phyloP scores from a whole-genome alignment of 2,888 invertebrate species.

The Netelia inedita region DNA sequence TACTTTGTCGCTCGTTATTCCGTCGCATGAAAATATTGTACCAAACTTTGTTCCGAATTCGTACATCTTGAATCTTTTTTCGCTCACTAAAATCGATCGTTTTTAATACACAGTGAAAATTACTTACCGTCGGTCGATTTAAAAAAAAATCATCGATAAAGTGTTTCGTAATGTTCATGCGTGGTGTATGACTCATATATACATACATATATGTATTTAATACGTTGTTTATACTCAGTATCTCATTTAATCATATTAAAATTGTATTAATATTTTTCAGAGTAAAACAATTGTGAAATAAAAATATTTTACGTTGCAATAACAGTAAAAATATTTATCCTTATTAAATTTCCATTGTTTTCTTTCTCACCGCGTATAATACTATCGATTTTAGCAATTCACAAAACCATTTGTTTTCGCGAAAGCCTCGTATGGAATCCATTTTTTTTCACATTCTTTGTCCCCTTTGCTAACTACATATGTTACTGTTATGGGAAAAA shows the following conservation, averaged over 20 bases:
- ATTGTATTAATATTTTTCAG: too few species aligned
- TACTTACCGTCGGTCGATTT: neutral
- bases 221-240: neutral
- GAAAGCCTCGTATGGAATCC: too few species aligned
- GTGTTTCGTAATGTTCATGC: neutral
- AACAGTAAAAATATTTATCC: too few species aligned
- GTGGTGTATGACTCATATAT: neutral
- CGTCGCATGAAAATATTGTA: slow-evolving; percentile 22
- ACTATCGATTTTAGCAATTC: too few species aligned
- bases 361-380: too few species aligned
- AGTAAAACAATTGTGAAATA: too few species aligned
- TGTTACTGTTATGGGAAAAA: too few species aligned
- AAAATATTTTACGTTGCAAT: too few species aligned
- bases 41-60: slow-evolving; percentile 3
- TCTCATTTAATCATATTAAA: neutral
- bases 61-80: neutral
- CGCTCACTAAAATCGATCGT: neutral
- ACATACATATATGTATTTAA: neutral
- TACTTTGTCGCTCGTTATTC: neutral
- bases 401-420: too few species aligned
- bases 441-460: too few species aligned
- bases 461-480: too few species aligned
- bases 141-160: neutral
- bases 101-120: neutral
- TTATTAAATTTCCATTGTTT: too few species aligned